phyloP scores from a whole-genome alignment of 53 echinoderm and acorn worm species.

The Hippasteria phrygiana region DNA sequence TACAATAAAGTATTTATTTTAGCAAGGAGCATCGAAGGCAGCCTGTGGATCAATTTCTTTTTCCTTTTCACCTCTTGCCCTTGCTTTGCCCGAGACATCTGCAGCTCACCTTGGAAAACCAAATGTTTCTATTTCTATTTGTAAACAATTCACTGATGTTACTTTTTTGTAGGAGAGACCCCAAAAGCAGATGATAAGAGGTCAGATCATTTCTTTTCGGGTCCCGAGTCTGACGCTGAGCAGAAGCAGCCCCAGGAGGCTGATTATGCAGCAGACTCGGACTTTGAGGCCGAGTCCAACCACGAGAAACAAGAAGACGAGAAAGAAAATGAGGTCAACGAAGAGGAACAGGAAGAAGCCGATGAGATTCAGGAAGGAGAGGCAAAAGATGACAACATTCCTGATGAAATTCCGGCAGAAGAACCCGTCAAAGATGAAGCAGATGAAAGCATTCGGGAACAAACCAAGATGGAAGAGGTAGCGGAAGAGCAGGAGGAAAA shows the following conservation, averaged over 20 bases:
- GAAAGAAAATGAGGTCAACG: constrained; percentile 45
- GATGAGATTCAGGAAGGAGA: constrained; percentile 48
- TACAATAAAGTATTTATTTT: too few species aligned
- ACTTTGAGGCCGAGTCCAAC: constrained; percentile 77
- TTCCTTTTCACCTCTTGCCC: too few species aligned
- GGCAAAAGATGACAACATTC: constrained; percentile 44
- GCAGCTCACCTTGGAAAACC: too few species aligned
- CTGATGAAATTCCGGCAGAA: constrained; percentile 39
- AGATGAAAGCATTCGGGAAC: background rate
- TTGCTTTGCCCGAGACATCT: too few species aligned
- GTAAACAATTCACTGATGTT: background rate
- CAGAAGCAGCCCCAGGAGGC: constrained; percentile 52
- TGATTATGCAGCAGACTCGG: constrained; percentile 46
- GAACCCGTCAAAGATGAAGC: constrained; percentile 13
- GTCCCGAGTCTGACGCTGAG: constrained; percentile 74
- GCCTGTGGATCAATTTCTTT: too few species aligned
- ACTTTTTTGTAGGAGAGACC: background rate
- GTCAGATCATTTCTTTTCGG: constrained; percentile 75
- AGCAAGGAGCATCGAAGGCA: too few species aligned
- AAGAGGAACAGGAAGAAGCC: constrained; percentile 47
- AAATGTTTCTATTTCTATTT: too few species aligned
- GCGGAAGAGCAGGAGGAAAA: constrained; percentile 25
- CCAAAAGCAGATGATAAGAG: constrained; percentile 19
- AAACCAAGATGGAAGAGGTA: constrained; percentile 13
- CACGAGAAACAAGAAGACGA: constrained; percentile 49